Evolutionary conservation across 2,888 invertebrate species (phyloP), one percentile per base, ranked within the genome.

Genomic region (Marasmarcha lunaedactyla): DNA sequence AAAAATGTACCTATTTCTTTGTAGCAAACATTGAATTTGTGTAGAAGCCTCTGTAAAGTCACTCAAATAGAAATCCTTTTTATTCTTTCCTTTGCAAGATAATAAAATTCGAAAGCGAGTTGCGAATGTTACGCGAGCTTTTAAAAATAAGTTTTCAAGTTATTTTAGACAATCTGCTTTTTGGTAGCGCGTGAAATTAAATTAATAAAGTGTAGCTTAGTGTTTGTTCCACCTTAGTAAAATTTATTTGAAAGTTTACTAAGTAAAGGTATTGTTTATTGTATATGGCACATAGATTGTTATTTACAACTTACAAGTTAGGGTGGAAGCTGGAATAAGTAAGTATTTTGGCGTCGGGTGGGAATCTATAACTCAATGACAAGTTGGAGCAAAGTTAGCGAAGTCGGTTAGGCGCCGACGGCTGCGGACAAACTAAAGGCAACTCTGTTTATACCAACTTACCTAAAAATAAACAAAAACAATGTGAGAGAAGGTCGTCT

Each of bases 351-450:
- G 65, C 71, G 70, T 71, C 72, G 66, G 74, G 73, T 65, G 65
- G 72, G 68, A 77, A 78, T 81, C 78, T 76, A 81, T 81, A 81
- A 83, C 79, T 79, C 76, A 78, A 76, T 81, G 78, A 71, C 68
- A 76, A 79, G 72, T 79, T 79, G 65, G 48, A 20, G 48, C 57
- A 46, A 70, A 81, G 70, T 77, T 79, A 42, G 59, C 51, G 48
- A 73, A 77, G 71, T 77, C 63, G 64, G 30, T n/a, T 30, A 30
- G 30, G 10, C 30, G 30, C 30, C 30, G 3, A n/a, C 30, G 30
- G 30, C n/a, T 11, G 30, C 30, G 30, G 30, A 30, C 30, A 30
- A 30, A 7, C 30, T 30, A 9, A 20, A 20, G n/a, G 6, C 4
- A 10, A 2, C 11, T 7, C n/a, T 30, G 11, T 30, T 30, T 30